Evolutionary conservation across 2,797 vertebrate species (phyloP).

Genomic region (Pteronotus mesoamericanus): DNA sequence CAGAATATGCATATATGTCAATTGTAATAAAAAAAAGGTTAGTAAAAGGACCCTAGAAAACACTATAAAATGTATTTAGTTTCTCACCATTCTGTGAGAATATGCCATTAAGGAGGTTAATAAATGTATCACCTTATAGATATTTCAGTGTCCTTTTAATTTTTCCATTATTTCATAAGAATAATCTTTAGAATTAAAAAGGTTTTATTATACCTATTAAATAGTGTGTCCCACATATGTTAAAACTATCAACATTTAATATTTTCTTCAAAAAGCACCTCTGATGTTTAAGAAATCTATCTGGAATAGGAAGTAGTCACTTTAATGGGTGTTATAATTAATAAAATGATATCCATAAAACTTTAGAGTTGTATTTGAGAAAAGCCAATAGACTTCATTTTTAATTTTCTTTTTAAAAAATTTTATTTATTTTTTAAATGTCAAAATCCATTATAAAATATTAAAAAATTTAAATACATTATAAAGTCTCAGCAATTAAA

Average conservation of each 20-base stretch:
- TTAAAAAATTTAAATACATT: no score
- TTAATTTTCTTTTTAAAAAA: conserved; percentile 17
- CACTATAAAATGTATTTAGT: not conserved
- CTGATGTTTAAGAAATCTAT: not conserved
- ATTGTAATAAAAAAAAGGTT: not conserved
- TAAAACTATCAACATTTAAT: not conserved
- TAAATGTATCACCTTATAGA: not conserved
- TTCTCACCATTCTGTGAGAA: not conserved
- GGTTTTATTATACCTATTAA: not conserved
- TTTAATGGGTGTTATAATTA: conserved; percentile 20
- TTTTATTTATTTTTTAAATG: no score
- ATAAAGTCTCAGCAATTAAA: no score
- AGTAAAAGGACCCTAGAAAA: not conserved
- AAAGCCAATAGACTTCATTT: not conserved
- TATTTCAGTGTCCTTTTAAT: not conserved
- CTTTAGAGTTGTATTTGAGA: conserved; percentile 1
- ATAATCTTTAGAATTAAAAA: not conserved
- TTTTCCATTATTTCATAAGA: conserved; percentile 7
- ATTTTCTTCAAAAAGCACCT: conserved; percentile 1
- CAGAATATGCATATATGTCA: not conserved
- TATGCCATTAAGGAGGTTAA: not conserved
- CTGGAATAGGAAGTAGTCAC: not conserved
- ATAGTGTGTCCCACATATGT: not conserved
- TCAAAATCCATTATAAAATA: no score
- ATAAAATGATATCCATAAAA: conserved; percentile 11